A percentile compares a stretch with the other conserved stretches of the same genome.
phyloP scores from a whole-genome alignment of 2,113 vertebrate genomes.

The Coturnix japonica region DNA sequence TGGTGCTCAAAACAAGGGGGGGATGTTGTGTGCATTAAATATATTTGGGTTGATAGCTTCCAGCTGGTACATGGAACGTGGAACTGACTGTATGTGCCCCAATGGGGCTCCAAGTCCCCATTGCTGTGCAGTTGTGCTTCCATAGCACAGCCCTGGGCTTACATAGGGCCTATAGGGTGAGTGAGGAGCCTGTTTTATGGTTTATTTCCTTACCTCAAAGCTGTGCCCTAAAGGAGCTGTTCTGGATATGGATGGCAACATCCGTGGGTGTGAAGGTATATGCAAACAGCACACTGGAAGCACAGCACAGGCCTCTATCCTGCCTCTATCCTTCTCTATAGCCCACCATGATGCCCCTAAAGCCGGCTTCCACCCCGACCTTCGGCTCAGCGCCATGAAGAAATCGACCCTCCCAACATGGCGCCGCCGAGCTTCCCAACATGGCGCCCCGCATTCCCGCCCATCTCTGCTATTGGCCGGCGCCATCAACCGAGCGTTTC shows the following conservation, averaged over 20 bases:
- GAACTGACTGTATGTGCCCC: not conserved
- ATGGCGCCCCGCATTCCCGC: constrained; percentile 53
- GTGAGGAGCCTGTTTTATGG: accelerated
- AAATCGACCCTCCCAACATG: not conserved
- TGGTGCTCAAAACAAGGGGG: accelerated
- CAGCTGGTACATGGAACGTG: not conserved
- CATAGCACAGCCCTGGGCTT: accelerated
- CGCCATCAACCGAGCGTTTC: accelerated
- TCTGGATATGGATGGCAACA: accelerated
- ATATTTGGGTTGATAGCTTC: not conserved
- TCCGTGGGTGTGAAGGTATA: too few species aligned
- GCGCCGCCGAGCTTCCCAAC: constrained; percentile 77
- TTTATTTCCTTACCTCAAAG: not conserved
- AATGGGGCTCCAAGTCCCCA: too few species aligned
- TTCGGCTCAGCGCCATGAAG: too few species aligned
- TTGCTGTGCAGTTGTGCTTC: too few species aligned
- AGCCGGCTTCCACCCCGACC: too few species aligned
- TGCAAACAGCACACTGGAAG: too few species aligned
- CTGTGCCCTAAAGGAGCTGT: accelerated
- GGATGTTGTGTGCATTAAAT: not conserved
- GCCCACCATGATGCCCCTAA: too few species aligned
- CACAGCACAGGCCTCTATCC: too few species aligned
- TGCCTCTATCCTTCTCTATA: too few species aligned
- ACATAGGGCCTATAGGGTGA: accelerated
- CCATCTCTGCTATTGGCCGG: not conserved